These are phyloP conservation scores for Heteronetta atricapilla DNA, from an alignment of 2,113 vertebrate species.

Conservation along the genomic window DNA sequence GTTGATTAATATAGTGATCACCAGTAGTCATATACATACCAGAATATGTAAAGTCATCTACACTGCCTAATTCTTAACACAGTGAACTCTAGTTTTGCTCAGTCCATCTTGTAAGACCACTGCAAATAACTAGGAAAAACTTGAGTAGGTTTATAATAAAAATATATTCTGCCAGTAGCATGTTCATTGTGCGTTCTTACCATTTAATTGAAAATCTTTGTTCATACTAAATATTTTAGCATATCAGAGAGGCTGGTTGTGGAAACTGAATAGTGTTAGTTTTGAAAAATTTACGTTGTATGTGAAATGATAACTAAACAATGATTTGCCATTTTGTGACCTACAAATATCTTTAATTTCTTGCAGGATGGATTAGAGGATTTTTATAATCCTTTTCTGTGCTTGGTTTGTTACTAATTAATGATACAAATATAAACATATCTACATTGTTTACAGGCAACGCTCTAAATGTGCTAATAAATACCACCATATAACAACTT, in stretches of 20 bases:
- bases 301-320: constrained; percentile 24
- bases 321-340: constrained; percentile 14
- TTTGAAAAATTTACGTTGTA: neutral
- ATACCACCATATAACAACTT: neutral
- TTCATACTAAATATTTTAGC: neutral
- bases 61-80: neutral
- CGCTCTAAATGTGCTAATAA: neutral
- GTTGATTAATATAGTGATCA: neutral
- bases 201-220: neutral
- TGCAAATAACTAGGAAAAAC: neutral
- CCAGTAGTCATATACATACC: accelerated
- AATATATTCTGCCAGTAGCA: neutral
- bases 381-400: neutral
- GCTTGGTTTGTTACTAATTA: neutral
- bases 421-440: neutral
- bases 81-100: neutral
- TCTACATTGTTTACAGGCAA: neutral
- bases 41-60: neutral
- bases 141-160: neutral
- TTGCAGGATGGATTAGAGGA: constrained; percentile 5
- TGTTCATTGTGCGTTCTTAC: neutral
- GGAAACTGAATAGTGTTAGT: neutral
- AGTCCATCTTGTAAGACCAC: neutral
- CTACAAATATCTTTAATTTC: constrained; percentile 18
- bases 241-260: neutral